Percentiles rank a stretch among this genome's conserved stretches.
Conservation (phyloP, 1,140 invertebrate species). For the Lamellibrachia luymesi region DNA sequence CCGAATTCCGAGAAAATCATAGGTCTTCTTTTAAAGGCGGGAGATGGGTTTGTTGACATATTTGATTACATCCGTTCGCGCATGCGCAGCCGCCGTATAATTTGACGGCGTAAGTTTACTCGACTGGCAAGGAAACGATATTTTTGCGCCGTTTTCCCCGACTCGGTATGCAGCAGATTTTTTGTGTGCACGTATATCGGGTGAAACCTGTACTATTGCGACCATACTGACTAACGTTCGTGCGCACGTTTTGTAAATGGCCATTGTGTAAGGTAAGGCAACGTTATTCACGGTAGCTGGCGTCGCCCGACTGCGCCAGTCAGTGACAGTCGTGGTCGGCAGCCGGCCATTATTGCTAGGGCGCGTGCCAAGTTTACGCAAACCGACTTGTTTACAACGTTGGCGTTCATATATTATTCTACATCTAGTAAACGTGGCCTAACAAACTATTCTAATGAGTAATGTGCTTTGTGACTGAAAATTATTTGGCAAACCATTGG, state of each 20-base stretch:
- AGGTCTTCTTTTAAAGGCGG: not conserved
- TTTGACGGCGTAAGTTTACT: not conserved
- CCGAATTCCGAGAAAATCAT: no score
- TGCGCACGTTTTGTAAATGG: not conserved
- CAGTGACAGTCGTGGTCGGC: not conserved
- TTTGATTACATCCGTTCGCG: not conserved
- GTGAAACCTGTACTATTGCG: not conserved
- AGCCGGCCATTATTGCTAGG: not conserved
- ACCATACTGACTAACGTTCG: not conserved
- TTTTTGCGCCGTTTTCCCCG: not conserved
- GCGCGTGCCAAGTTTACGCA: not conserved
- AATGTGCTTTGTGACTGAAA: no score
- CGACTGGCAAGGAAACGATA: not conserved
- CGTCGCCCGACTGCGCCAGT: not conserved
- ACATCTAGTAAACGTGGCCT: not conserved
- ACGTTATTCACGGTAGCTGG: not conserved
- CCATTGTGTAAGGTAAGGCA: not conserved
- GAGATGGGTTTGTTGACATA: conserved; percentile 1
- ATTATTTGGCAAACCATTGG: no score
- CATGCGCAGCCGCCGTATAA: not conserved
- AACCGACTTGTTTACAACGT: not conserved
- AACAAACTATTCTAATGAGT: no score
- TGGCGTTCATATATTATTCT: not conserved
- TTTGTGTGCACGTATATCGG: not conserved
- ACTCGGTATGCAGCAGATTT: not conserved